Base-by-base conservation (phyloP, 2,797 vertebrate genomes). In the Peromyscus attwateri region DNA sequence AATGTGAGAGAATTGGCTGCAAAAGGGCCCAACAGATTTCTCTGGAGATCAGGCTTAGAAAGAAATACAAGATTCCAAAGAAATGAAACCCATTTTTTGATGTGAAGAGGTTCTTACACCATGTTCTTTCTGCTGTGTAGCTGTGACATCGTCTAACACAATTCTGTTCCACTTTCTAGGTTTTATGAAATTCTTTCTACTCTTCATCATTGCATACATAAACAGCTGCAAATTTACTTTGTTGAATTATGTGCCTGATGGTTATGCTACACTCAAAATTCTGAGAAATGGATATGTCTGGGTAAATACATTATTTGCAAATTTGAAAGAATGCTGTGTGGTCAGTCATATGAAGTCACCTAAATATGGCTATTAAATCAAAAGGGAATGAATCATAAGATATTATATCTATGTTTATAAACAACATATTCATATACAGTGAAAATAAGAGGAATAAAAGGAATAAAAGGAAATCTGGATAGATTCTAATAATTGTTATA, bases 41-140 rank as follows among this genome's bases (percentile, higher is more conserved):
- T 87, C 73, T 81, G 68, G 40, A 68, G 80, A 95, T 60, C 46
- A 64, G 29, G 0, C 92, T 96, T 95, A 88, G 55, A 96, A 97
- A 75, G 14, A 92, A 84, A 95, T 43, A n/a, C 10, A 92, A 71
- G 19, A 43, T 71, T 94, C 23, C 77, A 71, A 87, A 94, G 77
- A 95, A 90, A 91, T 66, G 27, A 82, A 91, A 82, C 85, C 17
- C 10, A 37, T 37, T 85, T 62, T 87, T 82, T 84, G 57, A 88
- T 31, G 16, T 40, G 55, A 88, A 49, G n/a, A 76, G 34, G 29
- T 37, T 29, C n/a, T 87, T n/a, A 25, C 37, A 34, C 31, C 71
- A 2, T 94, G 66, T 71, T 27, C 16, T 10, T 52, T 80, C 40
- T 57, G 27, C 46, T 91, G 57, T 76, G 49, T 62, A 89, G 34